These are phyloP conservation scores for Pachydiplax longipennis DNA, from an alignment of 2,888 invertebrate genomes.

Conservation along the genomic window DNA sequence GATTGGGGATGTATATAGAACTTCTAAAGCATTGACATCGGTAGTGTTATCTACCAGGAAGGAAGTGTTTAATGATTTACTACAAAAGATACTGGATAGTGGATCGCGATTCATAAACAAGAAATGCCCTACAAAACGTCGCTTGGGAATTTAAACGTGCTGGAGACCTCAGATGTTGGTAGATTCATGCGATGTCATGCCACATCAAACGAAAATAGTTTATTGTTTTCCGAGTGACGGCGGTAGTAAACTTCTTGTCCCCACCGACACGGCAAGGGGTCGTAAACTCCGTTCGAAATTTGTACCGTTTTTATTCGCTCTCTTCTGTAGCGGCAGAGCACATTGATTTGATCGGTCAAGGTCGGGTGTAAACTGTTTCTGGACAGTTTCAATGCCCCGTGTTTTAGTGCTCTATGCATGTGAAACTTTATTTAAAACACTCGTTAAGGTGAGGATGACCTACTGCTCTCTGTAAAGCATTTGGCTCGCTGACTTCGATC, in stretches of 20 bases:
- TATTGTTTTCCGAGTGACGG: neutral
- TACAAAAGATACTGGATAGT: neutral
- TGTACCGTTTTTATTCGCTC: neutral
- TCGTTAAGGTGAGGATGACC: neutral
- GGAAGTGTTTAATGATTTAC: too few species aligned
- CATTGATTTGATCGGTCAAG: neutral
- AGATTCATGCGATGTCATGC: neutral
- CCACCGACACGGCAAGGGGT: neutral
- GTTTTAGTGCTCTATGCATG: neutral
- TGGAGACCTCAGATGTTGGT: neutral
- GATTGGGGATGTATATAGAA: too few species aligned
- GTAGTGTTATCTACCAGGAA: too few species aligned
- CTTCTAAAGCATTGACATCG: too few species aligned
- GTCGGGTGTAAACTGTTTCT: neutral
- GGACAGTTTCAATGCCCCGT: neutral
- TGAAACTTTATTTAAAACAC: neutral
- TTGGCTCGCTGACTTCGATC: neutral
- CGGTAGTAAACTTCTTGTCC: neutral
- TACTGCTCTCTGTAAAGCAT: neutral
- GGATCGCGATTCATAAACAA: neutral
- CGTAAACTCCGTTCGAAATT: neutral
- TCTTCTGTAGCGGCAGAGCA: neutral
- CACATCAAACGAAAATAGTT: neutral
- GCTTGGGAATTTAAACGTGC: neutral
- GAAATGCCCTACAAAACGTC: neutral